A percentile compares a stretch with the other conserved stretches of the same genome.
Conservation (phyloP, 1,140 invertebrate genomes). For the Dendrolimus punctatus region DNA sequence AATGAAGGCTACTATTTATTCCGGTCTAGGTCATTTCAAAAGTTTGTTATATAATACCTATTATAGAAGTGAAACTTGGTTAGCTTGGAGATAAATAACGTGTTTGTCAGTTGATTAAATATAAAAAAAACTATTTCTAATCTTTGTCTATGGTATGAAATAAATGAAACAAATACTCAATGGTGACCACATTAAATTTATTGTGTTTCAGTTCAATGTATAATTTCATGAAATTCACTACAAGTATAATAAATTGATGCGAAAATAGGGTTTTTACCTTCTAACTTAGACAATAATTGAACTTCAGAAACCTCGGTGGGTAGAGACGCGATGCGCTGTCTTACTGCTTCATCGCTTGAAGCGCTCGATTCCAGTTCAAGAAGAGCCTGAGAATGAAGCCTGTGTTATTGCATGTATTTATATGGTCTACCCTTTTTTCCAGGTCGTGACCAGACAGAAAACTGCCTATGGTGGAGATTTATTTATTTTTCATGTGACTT, state of each 20-base stretch:
- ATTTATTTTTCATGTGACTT: too few relatives aligned
- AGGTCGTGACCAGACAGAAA: too few relatives aligned
- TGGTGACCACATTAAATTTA: conserved; percentile 6
- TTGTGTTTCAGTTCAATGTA: conserved; percentile 3
- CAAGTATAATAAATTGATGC: conserved; percentile 12
- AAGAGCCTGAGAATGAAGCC: conserved; percentile 70
- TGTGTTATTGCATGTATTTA: too few relatives aligned
- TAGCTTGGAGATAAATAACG: too few relatives aligned
- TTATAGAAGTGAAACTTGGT: too few relatives aligned
- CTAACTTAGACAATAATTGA: conserved; percentile 84
- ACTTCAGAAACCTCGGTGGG: conserved; percentile 96
- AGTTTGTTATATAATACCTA: too few relatives aligned
- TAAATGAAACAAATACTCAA: conserved; percentile 39
- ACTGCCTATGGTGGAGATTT: too few relatives aligned
- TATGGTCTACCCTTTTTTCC: too few relatives aligned
- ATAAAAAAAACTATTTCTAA: too few relatives aligned
- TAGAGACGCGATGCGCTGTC: conserved; percentile 93
- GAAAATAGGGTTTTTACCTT: conserved; percentile 72
- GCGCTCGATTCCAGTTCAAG: conserved; percentile 94
- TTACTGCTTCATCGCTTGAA: conserved; percentile 91
- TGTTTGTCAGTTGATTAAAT: too few relatives aligned
- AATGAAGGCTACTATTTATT: too few relatives aligned
- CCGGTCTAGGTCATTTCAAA: too few relatives aligned
- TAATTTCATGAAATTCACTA: neutral
- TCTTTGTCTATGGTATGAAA: conserved; percentile 5